Conservation (phyloP, 2,113 vertebrate genomes). For the Centrocercus urophasianus region DNA sequence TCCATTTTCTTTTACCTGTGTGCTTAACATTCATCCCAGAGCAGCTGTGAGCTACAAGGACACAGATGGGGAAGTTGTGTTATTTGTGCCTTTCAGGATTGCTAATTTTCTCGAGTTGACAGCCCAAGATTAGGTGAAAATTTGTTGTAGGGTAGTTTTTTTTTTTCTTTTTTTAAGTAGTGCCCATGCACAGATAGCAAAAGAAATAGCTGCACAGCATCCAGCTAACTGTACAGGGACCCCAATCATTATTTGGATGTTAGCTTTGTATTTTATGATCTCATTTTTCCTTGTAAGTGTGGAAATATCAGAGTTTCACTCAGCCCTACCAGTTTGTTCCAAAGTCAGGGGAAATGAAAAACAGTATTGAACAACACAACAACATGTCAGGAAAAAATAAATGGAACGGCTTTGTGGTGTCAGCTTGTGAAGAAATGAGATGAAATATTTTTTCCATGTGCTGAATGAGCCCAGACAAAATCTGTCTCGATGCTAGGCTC, state of each 20-base stretch:
- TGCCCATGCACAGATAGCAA: background rate
- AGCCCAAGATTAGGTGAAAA: background rate
- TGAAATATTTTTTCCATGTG: conserved; percentile 49
- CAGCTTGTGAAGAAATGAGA: conserved; percentile 21
- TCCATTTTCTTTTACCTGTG: background rate
- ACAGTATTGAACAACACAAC: background rate
- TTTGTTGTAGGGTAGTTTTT: background rate
- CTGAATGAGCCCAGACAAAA: conserved; percentile 39
- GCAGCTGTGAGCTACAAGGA: background rate
- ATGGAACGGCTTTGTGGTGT: conserved; percentile 26
- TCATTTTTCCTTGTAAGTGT: background rate
- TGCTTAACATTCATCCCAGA: background rate
- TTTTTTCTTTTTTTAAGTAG: too few relatives aligned
- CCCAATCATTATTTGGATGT: background rate
- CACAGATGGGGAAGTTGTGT: background rate
- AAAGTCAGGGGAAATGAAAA: background rate
- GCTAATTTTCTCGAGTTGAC: background rate
- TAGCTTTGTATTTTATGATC: conserved; percentile 17
- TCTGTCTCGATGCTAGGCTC: conserved; percentile 11
- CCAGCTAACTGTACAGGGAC: background rate
- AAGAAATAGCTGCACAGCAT: background rate
- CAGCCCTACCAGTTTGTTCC: background rate
- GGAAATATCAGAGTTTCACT: conserved; percentile 7
- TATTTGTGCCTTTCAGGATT: background rate
- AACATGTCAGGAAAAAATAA: conserved; percentile 33